phyloP scores from a whole-genome alignment of 2,888 invertebrate species.

The Gryllus longicercus region DNA sequence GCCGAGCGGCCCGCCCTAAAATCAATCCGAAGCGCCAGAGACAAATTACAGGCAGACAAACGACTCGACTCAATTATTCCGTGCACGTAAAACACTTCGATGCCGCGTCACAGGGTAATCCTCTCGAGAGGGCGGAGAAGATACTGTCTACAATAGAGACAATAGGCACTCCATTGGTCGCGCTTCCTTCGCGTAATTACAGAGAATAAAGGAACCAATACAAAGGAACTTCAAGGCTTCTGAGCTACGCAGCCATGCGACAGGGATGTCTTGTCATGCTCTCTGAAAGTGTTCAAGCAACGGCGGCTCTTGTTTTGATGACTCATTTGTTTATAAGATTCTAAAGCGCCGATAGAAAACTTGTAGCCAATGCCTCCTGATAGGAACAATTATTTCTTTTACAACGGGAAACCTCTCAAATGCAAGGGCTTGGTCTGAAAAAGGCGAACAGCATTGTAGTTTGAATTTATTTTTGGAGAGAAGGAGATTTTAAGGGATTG shows the following conservation, averaged over 20 bases:
- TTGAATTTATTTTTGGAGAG: too few relatives aligned
- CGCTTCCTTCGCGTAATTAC: neutral
- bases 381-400: too few relatives aligned
- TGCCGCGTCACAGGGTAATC: neutral
- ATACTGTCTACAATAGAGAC: neutral
- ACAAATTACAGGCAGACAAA: constrained; percentile 7
- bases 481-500: too few relatives aligned
- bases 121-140: neutral
- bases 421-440: too few relatives aligned
- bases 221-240: neutral
- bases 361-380: too few relatives aligned
- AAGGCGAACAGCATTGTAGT: too few relatives aligned
- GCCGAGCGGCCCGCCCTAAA: too few relatives aligned
- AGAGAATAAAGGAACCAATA: neutral
- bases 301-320: too few relatives aligned
- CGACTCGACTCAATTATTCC: neutral
- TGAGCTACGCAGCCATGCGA: neutral
- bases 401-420: too few relatives aligned
- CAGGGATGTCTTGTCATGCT: neutral
- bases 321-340: too few relatives aligned
- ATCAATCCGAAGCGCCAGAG: neutral
- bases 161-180: neutral
- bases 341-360: too few relatives aligned
- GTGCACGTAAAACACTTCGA: constrained; percentile 6
- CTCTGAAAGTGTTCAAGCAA: neutral